A percentile compares a stretch with the other conserved stretches of the same genome.
These are phyloP conservation scores for Micrastur ruficollis DNA, from an alignment of 2,797 vertebrate species.

Conservation along the genomic window DNA sequence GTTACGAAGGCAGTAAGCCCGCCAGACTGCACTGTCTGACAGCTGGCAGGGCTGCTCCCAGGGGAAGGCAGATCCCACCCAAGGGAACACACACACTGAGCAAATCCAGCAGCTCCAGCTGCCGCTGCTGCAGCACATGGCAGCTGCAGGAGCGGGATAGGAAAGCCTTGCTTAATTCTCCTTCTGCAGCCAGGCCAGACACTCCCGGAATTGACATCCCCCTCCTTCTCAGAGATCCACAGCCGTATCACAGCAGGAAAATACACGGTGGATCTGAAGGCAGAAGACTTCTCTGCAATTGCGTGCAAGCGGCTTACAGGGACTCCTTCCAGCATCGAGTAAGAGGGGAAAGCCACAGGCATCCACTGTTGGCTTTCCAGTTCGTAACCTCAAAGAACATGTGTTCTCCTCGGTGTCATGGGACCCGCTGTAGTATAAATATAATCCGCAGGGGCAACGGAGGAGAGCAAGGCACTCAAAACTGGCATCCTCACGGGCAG, in stretches of 20 bases:
- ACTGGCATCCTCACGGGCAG: neutral
- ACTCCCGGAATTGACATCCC: neutral
- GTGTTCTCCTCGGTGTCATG: neutral
- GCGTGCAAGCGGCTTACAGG: neutral
- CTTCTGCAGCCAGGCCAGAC: neutral
- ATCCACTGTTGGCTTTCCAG: neutral
- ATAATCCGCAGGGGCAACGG: neutral
- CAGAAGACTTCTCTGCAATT: neutral
- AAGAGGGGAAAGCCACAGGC: neutral
- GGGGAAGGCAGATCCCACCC: neutral
- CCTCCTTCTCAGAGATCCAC: neutral
- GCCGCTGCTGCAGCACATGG: neutral
- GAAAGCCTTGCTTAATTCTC: neutral
- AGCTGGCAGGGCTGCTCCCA: neutral
- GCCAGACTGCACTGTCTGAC: too few species aligned
- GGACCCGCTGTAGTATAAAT: neutral
- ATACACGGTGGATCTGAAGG: neutral
- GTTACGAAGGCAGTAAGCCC: too few species aligned
- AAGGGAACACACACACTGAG: too few species aligned
- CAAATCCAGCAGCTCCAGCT: neutral
- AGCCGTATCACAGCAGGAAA: neutral
- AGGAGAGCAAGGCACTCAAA: neutral
- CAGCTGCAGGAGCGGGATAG: neutral
- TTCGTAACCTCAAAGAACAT: neutral
- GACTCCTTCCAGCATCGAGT: fast-evolving